phyloP scores from a whole-genome alignment of 2,113 vertebrate genomes.

The Macrotus californicus region DNA sequence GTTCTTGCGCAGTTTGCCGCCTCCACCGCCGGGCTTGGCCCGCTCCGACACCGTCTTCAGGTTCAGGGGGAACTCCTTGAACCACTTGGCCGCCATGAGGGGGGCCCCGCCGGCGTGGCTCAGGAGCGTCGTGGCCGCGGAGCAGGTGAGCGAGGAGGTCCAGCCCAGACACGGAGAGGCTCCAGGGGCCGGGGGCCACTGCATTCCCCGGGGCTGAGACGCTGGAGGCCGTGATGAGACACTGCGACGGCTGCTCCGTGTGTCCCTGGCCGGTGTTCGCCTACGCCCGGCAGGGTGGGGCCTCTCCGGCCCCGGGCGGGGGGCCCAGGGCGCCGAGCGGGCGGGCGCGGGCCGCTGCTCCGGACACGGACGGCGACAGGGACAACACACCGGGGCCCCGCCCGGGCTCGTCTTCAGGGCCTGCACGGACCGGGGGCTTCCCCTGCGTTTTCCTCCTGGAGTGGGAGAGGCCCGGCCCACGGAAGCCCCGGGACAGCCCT shows the following conservation, averaged over 20 bases:
- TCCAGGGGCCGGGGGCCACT: constrained; percentile 51
- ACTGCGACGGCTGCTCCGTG: constrained; percentile 14
- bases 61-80: constrained; percentile 93
- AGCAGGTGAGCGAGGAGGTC: constrained; percentile 37
- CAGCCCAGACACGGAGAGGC: constrained; percentile 56
- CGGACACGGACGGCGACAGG: constrained; percentile 43
- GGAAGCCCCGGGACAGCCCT: constrained; percentile 39
- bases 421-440: neutral
- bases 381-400: constrained; percentile 7
- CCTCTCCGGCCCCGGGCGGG: constrained; percentile 1
- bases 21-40: constrained; percentile 79
- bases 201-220: constrained; percentile 62
- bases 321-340: neutral
- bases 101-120: neutral
- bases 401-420: constrained; percentile 22
- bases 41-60: constrained; percentile 90
- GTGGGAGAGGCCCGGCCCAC: constrained; percentile 1
- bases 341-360: neutral
- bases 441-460: neutral
- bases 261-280: neutral
- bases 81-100: constrained; percentile 94
- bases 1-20: constrained; percentile 81
- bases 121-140: constrained; percentile 27
- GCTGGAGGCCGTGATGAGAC: constrained; percentile 48
- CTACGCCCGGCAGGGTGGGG: constrained; percentile 31